These are phyloP conservation scores for Corydoras sp. DNA, from an alignment of 2,113 vertebrate species.

Conservation along the genomic window DNA sequence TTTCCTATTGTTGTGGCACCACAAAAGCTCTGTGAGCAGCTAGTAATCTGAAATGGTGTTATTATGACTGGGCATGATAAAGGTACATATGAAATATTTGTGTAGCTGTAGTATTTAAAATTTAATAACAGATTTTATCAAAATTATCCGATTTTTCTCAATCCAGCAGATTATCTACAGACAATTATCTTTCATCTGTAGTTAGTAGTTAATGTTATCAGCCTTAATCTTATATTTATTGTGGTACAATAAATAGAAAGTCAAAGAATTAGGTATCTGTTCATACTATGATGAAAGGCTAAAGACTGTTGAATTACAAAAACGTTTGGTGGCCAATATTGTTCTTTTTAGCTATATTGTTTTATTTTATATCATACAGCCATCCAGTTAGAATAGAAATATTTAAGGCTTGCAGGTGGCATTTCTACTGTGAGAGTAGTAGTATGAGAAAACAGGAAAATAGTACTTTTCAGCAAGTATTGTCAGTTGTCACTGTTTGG, in stretches of 20 bases:
- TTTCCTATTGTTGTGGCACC: conserved; percentile 64
- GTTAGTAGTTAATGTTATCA: background rate
- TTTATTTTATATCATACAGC: background rate
- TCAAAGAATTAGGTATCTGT: too few relatives aligned
- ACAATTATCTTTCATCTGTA: too few relatives aligned
- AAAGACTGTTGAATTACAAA: too few relatives aligned
- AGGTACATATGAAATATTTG: conserved; percentile 28
- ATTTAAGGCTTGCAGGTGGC: conserved; percentile 4
- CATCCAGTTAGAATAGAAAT: conserved; percentile 15
- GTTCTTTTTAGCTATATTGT: conserved; percentile 1
- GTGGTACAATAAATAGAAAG: too few relatives aligned
- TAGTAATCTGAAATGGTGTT: conserved; percentile 58
- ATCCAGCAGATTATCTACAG: too few relatives aligned
- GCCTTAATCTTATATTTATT: too few relatives aligned
- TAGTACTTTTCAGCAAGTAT: conserved; percentile 23
- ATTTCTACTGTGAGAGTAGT: conserved; percentile 17
- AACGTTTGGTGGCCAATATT: background rate
- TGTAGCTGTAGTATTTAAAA: background rate
- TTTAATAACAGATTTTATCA: background rate
- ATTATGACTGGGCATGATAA: conserved; percentile 53
- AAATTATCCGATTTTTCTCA: background rate
- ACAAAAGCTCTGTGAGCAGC: conserved; percentile 64
- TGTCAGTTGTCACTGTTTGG: conserved; percentile 32
- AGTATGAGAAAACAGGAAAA: conserved; percentile 22
- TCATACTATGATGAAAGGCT: too few relatives aligned